Evolutionary conservation across 2,888 invertebrate genomes (phyloP).

Genomic region (Apamea monoglypha): DNA sequence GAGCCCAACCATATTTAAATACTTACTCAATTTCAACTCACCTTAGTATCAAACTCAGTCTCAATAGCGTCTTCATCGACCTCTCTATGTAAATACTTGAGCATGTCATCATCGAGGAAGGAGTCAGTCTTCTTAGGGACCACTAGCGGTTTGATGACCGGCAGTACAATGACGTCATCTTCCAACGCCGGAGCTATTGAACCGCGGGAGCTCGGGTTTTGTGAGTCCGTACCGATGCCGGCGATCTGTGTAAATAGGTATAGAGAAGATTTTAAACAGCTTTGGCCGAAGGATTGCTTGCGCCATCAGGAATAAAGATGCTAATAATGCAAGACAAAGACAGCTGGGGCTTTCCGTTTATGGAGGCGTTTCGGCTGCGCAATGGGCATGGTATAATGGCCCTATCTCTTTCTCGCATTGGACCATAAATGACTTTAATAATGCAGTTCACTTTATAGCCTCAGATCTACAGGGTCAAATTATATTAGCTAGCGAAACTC

Average conservation of each 20-base stretch:
- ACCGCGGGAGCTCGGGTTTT: constrained; percentile 92
- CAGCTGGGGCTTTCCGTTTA: background rate
- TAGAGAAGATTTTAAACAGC: background rate
- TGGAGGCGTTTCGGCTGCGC: background rate
- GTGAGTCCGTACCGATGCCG: constrained; percentile 91
- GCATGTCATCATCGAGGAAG: constrained; percentile 91
- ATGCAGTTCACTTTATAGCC: background rate
- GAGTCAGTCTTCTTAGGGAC: constrained; percentile 79
- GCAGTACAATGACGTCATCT: constrained; percentile 77
- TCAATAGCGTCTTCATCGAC: constrained; percentile 92
- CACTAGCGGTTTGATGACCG: constrained; percentile 74
- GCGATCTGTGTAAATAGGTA: constrained; percentile 83
- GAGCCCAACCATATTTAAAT: background rate
- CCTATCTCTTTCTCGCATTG: background rate
- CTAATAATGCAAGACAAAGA: background rate
- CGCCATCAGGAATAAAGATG: background rate
- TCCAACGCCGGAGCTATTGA: constrained; percentile 90
- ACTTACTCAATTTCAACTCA: constrained; percentile 67
- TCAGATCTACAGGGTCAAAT: background rate
- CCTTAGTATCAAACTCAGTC: constrained; percentile 92
- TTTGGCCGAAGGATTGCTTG: background rate
- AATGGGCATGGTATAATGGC: background rate
- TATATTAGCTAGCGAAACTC: background rate
- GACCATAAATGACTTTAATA: background rate
- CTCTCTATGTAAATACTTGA: constrained; percentile 92